Evolutionary conservation across 2,113 vertebrate species (phyloP).

Genomic region (Caranx ignobilis): DNA sequence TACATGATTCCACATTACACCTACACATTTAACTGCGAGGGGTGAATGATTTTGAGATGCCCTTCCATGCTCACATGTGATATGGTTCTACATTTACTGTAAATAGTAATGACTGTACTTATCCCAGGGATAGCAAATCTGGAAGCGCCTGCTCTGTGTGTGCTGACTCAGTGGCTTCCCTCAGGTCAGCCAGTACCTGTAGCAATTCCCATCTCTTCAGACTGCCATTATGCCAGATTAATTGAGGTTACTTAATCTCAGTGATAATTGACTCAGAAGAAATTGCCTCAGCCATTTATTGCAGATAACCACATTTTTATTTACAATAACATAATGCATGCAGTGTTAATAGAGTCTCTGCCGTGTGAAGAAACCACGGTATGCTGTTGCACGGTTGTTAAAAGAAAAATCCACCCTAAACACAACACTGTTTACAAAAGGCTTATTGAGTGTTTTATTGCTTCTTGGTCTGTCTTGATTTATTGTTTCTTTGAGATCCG

Average conservation of each 20-base stretch:
- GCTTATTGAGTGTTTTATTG: neutral
- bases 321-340: constrained; percentile 34
- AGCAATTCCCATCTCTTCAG: constrained; percentile 37
- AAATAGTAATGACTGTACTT: constrained; percentile 27
- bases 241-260: constrained; percentile 59
- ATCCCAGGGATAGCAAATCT: constrained; percentile 44
- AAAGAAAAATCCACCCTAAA: constrained; percentile 61
- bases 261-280: constrained; percentile 38
- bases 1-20: constrained; percentile 37
- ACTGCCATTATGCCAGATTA: constrained; percentile 50
- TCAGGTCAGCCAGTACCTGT: constrained; percentile 40
- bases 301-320: constrained; percentile 17
- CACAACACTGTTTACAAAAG: constrained; percentile 5
- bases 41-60: constrained; percentile 41
- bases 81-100: constrained; percentile 17
- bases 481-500: neutral
- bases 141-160: constrained; percentile 11
- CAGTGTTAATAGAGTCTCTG: constrained; percentile 21
- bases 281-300: constrained; percentile 24
- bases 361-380: neutral
- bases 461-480: constrained; percentile 1
- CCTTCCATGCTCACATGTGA: constrained; percentile 29
- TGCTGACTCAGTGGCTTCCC: constrained; percentile 27
- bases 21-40: constrained; percentile 11
- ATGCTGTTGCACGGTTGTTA: neutral